Conservation (phyloP, 2,888 invertebrate species). For the Apantesis nais region DNA sequence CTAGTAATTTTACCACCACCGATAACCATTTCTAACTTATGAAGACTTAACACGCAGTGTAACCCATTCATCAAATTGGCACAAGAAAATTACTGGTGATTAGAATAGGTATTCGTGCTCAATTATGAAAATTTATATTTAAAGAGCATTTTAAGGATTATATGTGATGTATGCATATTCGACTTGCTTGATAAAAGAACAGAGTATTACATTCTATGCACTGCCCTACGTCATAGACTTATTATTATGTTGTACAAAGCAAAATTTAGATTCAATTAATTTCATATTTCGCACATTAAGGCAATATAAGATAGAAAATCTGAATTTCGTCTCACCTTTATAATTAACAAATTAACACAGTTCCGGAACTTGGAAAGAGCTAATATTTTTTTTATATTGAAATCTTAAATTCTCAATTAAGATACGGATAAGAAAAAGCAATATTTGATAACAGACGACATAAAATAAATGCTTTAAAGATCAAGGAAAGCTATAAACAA, state of each 20-base stretch:
- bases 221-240: too few relatives aligned
- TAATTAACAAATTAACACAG: constrained; percentile 20
- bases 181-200: not conserved
- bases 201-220: not conserved
- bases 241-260: too few relatives aligned
- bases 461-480: not conserved
- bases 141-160: not conserved
- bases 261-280: constrained; percentile 2
- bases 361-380: constrained; percentile 25
- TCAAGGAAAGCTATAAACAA: constrained; percentile 9
- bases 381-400: constrained; percentile 33
- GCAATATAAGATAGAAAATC: constrained; percentile 14
- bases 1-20: not conserved
- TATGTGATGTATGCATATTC: not conserved
- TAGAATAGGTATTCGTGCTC: not conserved
- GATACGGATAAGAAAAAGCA: constrained; percentile 31
- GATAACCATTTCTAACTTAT: not conserved
- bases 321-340: constrained; percentile 18
- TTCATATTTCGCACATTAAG: constrained; percentile 7
- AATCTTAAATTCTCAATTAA: constrained; percentile 30
- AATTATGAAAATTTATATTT: not conserved
- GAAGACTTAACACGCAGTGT: not conserved
- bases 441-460: constrained; percentile 24
- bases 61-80: not conserved
- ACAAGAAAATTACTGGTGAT: not conserved